phyloP scores from a whole-genome alignment of 53 echinoderm and acorn worm genomes.

The Zoroaster sp. region DNA sequence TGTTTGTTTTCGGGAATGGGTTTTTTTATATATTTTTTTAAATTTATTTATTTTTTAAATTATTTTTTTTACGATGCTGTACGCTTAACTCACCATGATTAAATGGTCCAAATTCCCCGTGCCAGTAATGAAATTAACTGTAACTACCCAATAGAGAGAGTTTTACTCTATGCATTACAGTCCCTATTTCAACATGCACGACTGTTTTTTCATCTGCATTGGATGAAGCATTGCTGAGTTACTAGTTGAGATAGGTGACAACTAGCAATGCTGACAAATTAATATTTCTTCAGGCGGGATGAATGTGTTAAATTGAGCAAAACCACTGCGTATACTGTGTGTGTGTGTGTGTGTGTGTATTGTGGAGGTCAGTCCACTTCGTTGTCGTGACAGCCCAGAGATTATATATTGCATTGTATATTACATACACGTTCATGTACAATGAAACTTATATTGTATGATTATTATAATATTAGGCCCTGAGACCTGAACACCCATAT shows the following conservation, averaged over 20 bases:
- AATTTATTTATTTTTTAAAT: no score
- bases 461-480: not conserved
- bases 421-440: not conserved
- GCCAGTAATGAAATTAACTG: not conserved
- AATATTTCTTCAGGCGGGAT: constrained; percentile 14
- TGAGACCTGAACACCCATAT: not conserved
- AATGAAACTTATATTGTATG: not conserved
- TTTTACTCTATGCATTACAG: not conserved
- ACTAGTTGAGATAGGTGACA: not conserved
- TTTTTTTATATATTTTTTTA: no score
- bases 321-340: not conserved
- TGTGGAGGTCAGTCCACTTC: not conserved
- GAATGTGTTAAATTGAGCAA: constrained; percentile 42
- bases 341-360: not conserved
- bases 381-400: not conserved
- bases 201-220: constrained; percentile 4
- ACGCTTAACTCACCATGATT: not conserved
- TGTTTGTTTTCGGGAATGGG: constrained; percentile 1
- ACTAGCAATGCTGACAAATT: constrained; percentile 21
- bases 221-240: not conserved
- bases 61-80: not conserved
- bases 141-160: not conserved
- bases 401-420: not conserved
- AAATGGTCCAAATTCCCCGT: not conserved
- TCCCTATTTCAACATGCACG: not conserved